Conservation (phyloP, 2,888 invertebrate species). For the Malacosoma neustria region DNA sequence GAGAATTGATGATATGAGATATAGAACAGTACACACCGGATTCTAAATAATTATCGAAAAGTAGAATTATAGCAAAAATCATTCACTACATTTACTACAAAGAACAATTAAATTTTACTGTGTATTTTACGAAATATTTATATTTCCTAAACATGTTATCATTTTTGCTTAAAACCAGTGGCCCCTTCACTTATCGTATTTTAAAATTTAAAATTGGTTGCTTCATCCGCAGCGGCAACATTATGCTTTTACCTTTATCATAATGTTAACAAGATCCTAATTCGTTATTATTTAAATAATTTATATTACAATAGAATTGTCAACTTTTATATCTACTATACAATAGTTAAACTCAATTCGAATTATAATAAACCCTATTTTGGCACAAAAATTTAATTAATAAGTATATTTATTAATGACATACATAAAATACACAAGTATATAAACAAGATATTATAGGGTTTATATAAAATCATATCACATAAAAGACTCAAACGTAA, state of each 20-base stretch:
- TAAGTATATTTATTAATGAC: slow-evolving; percentile 11
- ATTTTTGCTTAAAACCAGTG: slow-evolving; percentile 6
- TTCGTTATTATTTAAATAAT: slow-evolving; percentile 48
- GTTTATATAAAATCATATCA: too few relatives aligned
- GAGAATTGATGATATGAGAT: too few relatives aligned
- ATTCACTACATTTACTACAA: too few relatives aligned
- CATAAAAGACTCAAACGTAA: too few relatives aligned
- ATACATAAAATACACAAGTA: too few relatives aligned
- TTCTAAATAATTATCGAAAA: too few relatives aligned
- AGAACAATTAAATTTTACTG: too few relatives aligned
- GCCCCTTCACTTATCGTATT: slow-evolving; percentile 16
- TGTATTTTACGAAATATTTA: too few relatives aligned
- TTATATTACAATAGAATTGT: slow-evolving; percentile 54
- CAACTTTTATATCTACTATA: slow-evolving; percentile 47
- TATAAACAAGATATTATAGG: too few relatives aligned
- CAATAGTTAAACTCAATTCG: slow-evolving; percentile 51
- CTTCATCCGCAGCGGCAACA: slow-evolving; percentile 41
- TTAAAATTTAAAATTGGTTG: slow-evolving; percentile 65
- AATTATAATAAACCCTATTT: slow-evolving; percentile 62
- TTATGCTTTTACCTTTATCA: slow-evolving; percentile 41
- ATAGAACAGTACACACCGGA: too few relatives aligned
- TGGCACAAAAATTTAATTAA: slow-evolving; percentile 72
- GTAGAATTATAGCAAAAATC: too few relatives aligned
- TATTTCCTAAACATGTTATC: not conserved
- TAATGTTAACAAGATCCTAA: slow-evolving; percentile 62